Percentiles rank a stretch among this genome's conserved stretches.
Evolutionary conservation across 2,888 invertebrate genomes (phyloP).

Genomic region (Xestia sexstrigata): DNA sequence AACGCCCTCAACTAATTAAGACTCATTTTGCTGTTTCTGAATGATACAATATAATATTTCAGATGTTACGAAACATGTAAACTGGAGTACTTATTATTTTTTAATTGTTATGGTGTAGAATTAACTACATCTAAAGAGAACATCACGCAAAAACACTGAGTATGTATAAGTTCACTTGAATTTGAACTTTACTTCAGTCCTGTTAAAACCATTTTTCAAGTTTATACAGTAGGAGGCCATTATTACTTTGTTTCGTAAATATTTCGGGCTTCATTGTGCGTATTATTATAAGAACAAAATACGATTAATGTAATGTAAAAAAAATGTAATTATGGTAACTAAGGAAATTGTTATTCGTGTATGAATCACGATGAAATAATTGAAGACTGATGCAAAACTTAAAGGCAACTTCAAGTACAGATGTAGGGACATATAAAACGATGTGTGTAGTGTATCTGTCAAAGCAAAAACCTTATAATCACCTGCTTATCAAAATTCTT

Average conservation of each 20-base stretch:
- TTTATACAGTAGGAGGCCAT: not conserved
- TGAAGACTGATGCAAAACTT: not conserved
- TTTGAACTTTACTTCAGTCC: not conserved
- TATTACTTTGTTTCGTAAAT: slow-evolving; percentile 32
- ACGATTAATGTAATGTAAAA: too few species aligned
- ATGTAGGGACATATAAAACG: not conserved
- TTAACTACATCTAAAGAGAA: too few species aligned
- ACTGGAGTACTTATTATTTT: not conserved
- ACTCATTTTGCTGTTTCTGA: not conserved
- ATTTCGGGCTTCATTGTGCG: slow-evolving; percentile 30
- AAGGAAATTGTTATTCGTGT: not conserved
- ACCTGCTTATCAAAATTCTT: not conserved
- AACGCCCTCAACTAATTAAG: slow-evolving; percentile 55
- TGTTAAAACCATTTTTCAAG: not conserved
- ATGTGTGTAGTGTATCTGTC: not conserved
- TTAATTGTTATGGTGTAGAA: not conserved
- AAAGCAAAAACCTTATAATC: not conserved
- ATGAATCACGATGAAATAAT: not conserved
- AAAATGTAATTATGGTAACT: not conserved
- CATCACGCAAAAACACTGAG: slow-evolving; percentile 7
- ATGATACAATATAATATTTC: slow-evolving; percentile 13
- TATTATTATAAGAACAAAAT: slow-evolving; percentile 29
- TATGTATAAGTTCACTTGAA: not conserved
- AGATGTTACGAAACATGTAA: not conserved
- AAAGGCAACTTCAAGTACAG: too few species aligned